Conservation (phyloP, 23 tunicate species). For the Trididemnum clinides region DNA sequence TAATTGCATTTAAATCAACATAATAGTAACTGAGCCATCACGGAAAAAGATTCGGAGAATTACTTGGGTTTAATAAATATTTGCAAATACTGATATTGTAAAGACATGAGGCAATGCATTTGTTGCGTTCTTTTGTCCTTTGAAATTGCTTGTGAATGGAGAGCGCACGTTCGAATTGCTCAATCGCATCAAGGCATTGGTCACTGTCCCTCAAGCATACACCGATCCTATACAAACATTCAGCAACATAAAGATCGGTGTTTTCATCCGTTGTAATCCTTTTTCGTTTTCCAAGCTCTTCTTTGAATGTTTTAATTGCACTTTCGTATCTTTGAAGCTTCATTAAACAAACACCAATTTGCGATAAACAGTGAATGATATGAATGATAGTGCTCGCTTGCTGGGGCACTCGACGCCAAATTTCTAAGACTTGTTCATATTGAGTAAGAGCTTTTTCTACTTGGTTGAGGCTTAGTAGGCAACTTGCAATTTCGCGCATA, state of each 20-base stretch:
- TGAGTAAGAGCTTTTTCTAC: not conserved
- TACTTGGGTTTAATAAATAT: not conserved
- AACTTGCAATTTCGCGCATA: not conserved
- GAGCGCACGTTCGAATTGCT: not conserved
- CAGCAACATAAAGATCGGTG: not conserved
- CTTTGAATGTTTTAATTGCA: not conserved
- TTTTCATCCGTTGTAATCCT: not conserved
- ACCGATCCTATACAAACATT: constrained; percentile 5
- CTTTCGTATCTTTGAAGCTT: not conserved
- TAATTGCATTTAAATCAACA: too few relatives aligned
- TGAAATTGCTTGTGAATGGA: not conserved
- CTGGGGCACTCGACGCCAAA: not conserved
- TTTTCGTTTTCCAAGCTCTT: constrained; percentile 3
- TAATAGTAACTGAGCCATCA: too few relatives aligned
- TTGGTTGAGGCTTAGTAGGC: not conserved
- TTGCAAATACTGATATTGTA: not conserved
- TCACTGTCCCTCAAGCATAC: constrained; percentile 3
- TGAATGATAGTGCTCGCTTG: not conserved
- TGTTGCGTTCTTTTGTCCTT: not conserved
- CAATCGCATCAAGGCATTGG: not conserved
- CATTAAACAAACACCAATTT: not conserved
- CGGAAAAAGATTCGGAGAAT: too few relatives aligned
- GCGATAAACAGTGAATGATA: constrained; percentile 2
- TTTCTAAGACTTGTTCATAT: not conserved
- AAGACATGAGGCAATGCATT: not conserved